Evolutionary conservation across 35 echinoderm and acorn worm genomes (phyloP).

Genomic region (Amphiura filiformis): DNA sequence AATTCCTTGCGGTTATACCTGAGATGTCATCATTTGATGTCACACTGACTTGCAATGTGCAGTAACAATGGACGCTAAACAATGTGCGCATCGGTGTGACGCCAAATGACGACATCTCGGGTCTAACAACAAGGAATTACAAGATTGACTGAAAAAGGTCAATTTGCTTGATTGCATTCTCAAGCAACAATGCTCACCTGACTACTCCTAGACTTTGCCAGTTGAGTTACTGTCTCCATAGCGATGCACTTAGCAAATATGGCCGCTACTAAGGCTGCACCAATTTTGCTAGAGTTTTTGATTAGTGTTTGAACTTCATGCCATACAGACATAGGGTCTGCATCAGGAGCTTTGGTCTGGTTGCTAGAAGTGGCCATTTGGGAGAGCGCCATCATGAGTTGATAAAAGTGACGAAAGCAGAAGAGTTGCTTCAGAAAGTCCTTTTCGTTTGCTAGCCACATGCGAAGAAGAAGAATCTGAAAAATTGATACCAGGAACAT

Average conservation of each 20-base stretch:
- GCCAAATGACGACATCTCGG: too few relatives aligned
- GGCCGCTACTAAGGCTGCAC: conserved; percentile 61
- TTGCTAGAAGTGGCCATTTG: conserved; percentile 14
- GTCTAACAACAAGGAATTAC: too few relatives aligned
- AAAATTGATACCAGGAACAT: too few relatives aligned
- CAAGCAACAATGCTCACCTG: too few relatives aligned
- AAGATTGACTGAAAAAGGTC: too few relatives aligned
- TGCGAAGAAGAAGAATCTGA: conserved; percentile 81
- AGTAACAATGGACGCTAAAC: too few relatives aligned
- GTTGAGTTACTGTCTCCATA: conserved; percentile 16
- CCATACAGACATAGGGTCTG: neutral
- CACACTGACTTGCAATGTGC: too few relatives aligned
- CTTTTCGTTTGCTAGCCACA: conserved; percentile 79
- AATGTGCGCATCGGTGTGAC: too few relatives aligned
- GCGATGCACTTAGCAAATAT: conserved; percentile 58
- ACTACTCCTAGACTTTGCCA: neutral
- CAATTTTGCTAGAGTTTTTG: conserved; percentile 41
- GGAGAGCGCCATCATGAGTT: conserved; percentile 35
- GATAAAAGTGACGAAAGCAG: conserved; percentile 24
- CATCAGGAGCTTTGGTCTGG: neutral
- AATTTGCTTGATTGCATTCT: too few relatives aligned
- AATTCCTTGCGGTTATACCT: too few relatives aligned
- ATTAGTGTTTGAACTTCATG: conserved; percentile 29
- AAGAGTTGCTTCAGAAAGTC: conserved; percentile 45
- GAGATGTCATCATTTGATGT: too few relatives aligned